These are phyloP conservation scores for Standfussiana lucernea DNA, from an alignment of 2,888 invertebrate genomes.

Conservation along the genomic window DNA sequence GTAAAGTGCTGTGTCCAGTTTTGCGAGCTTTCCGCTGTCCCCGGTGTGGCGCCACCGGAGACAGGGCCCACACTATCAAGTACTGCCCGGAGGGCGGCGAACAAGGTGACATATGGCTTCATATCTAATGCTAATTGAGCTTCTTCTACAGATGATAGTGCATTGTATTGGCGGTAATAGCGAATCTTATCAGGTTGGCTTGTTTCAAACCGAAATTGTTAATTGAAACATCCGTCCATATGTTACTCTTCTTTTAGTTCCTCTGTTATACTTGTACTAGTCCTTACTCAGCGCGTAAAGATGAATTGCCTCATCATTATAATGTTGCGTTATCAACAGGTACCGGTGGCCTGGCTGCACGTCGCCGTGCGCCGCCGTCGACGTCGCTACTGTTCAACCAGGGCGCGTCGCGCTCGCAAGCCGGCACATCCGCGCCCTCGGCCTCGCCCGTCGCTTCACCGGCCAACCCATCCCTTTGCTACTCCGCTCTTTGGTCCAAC, in stretches of 20 bases:
- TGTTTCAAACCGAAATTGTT: not conserved
- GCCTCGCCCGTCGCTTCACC: constrained; percentile 74
- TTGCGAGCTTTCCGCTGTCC: constrained; percentile 93
- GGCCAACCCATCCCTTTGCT: constrained; percentile 61
- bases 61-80: constrained; percentile 92
- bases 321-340: constrained; percentile 57
- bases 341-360: constrained; percentile 73
- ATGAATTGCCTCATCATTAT: no score
- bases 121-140: not conserved
- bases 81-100: constrained; percentile 82
- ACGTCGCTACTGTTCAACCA: constrained; percentile 69
- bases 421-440: constrained; percentile 70
- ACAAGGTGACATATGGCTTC: constrained; percentile 65
- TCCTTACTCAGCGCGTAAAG: not conserved
- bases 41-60: constrained; percentile 93
- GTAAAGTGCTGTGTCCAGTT: constrained; percentile 93
- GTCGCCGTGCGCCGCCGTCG: constrained; percentile 77
- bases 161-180: not conserved
- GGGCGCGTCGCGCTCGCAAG: constrained; percentile 51
- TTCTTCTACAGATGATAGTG: not conserved
- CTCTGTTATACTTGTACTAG: not conserved
- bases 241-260: not conserved
- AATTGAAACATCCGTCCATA: not conserved
- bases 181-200: not conserved
- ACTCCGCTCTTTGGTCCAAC: constrained; percentile 75